Evolutionary conservation across 1,140 invertebrate species (phyloP).

Genomic region (Drosophila gunungcola): DNA sequence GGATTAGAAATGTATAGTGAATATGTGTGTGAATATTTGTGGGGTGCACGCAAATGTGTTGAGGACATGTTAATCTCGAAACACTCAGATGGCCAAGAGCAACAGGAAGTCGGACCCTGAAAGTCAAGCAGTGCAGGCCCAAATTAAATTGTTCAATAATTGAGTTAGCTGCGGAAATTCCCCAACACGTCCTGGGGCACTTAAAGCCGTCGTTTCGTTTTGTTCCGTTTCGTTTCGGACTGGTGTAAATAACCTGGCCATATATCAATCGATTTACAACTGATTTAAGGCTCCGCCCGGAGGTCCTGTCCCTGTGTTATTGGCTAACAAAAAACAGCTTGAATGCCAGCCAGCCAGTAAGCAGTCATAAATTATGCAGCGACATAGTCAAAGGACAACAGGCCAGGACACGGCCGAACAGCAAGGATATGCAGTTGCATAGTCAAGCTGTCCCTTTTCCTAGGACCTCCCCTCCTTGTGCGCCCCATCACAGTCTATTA

Average conservation of each 20-base stretch:
- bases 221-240: background rate
- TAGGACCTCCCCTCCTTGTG: background rate
- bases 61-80: conserved; percentile 65
- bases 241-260: conserved; percentile 34
- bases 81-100: conserved; percentile 54
- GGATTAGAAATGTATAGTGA: conserved; percentile 11
- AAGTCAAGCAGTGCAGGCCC: conserved; percentile 26
- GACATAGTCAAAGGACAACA: conserved; percentile 78
- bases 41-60: conserved; percentile 23
- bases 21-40: background rate
- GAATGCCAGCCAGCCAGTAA: conserved; percentile 60
- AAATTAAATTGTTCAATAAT: conserved; percentile 78
- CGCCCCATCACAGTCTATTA: conserved; percentile 36
- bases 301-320: conserved; percentile 26
- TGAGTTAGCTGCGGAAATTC: conserved; percentile 55
- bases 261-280: conserved; percentile 59
- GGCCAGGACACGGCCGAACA: conserved; percentile 34
- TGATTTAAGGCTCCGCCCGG: conserved; percentile 52
- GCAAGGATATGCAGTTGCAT: conserved; percentile 59
- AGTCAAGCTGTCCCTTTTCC: conserved; percentile 42
- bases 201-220: conserved; percentile 48
- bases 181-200: conserved; percentile 34
- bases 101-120: conserved; percentile 39
- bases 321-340: conserved; percentile 51
- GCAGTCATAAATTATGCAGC: conserved; percentile 82